Conservation (phyloP, 2,113 vertebrate species). For the Astatoreochromis straeleni region DNA sequence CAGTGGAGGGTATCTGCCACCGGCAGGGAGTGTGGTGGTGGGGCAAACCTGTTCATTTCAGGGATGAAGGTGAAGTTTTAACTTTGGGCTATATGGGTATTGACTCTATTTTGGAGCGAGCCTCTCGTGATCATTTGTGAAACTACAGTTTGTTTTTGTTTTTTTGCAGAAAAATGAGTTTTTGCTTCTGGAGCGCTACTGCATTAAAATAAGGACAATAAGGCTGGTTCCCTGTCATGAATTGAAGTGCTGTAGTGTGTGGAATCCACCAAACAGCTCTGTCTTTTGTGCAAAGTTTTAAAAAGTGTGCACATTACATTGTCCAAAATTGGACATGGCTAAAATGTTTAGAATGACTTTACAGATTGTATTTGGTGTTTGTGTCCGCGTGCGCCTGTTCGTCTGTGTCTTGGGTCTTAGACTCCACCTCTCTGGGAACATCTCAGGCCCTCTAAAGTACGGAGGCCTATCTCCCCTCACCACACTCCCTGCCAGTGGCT, state of each 20-base stretch:
- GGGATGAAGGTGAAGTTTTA: neutral
- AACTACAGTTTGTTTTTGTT: neutral
- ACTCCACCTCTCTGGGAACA: neutral
- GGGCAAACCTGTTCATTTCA: neutral
- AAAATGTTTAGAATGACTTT: neutral
- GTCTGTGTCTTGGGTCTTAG: neutral
- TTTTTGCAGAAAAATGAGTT: neutral
- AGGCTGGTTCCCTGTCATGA: neutral
- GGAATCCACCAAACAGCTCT: neutral
- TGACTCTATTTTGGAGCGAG: neutral
- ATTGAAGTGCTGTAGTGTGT: neutral
- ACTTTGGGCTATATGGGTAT: neutral
- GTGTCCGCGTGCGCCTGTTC: accelerated
- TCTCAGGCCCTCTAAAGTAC: accelerated
- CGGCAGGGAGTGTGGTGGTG: too few relatives aligned
- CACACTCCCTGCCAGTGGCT: neutral
- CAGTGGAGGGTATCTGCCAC: too few relatives aligned
- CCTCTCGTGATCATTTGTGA: neutral
- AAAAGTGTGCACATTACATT: neutral
- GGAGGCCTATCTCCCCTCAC: neutral
- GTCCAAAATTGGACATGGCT: neutral
- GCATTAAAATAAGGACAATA: neutral
- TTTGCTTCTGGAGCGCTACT: neutral
- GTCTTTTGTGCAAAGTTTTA: neutral
- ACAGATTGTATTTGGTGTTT: neutral